phyloP scores from a whole-genome alignment of 2,797 vertebrate genomes.

The Fringilla coelebs region DNA sequence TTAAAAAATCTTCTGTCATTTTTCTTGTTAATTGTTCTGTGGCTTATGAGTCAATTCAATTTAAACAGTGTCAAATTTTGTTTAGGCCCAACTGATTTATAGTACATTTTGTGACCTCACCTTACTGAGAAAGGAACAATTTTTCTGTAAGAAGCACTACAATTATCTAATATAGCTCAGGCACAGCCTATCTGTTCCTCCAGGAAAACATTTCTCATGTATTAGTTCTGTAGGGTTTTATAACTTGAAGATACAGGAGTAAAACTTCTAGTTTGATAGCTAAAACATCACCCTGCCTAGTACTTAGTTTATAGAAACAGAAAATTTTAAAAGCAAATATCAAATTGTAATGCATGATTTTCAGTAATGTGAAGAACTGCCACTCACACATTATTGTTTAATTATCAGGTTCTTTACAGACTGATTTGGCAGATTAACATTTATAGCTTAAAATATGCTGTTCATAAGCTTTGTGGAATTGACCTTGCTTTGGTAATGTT shows the following conservation, averaged over 20 bases:
- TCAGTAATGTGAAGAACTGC: not conserved
- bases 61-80: slow-evolving; percentile 21
- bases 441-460: not conserved
- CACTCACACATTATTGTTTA: not conserved
- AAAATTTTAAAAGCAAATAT: not conserved
- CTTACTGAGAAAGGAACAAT: not conserved
- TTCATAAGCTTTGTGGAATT: not conserved
- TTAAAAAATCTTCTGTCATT: not conserved
- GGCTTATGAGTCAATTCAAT: not conserved
- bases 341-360: not conserved
- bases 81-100: not conserved
- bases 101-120: not conserved
- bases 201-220: not conserved
- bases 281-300: not conserved
- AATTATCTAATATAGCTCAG: not conserved
- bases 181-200: not conserved
- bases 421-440: not conserved
- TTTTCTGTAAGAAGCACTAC: not conserved
- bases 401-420: not conserved
- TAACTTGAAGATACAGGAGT: not conserved
- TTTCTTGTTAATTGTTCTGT: not conserved
- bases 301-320: not conserved
- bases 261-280: not conserved
- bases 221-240: not conserved
- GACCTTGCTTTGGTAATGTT: not conserved